phyloP scores from a whole-genome alignment of 2,888 invertebrate species.

The Rugalucina vietnamica region DNA sequence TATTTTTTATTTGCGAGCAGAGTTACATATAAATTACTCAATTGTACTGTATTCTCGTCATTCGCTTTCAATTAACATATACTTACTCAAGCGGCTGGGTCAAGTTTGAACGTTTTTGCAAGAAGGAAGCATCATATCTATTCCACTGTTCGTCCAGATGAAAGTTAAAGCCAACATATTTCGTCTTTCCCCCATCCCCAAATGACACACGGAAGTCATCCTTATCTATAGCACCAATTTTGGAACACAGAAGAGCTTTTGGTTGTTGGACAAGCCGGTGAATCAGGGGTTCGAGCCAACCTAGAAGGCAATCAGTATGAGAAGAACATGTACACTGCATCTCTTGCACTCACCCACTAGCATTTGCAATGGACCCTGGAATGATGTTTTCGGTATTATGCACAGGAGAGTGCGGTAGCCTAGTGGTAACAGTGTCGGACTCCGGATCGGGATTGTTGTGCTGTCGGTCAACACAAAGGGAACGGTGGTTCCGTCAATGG shows the following conservation, averaged over 20 bases:
- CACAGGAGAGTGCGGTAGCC: no score
- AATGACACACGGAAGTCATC: constrained; percentile 36
- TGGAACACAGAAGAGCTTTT: constrained; percentile 57
- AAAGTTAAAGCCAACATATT: constrained; percentile 40
- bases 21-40: no score
- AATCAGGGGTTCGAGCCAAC: constrained; percentile 65
- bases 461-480: no score
- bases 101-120: constrained; percentile 6
- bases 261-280: constrained; percentile 53
- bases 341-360: background rate
- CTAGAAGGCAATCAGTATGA: background rate
- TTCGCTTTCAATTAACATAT: no score
- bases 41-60: no score
- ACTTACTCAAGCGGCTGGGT: constrained; percentile 30
- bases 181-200: background rate
- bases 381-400: no score
- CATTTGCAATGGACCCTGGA: no score
- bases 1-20: no score
- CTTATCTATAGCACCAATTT: constrained; percentile 49
- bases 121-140: constrained; percentile 35
- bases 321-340: background rate
- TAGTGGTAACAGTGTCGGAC: no score
- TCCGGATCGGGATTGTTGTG: no score
- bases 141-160: constrained; percentile 46
- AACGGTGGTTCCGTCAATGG: no score